Evolutionary conservation across 2,888 invertebrate species (phyloP), one percentile per base, ranked within the genome.

Genomic region (Hetaerina titia): DNA sequence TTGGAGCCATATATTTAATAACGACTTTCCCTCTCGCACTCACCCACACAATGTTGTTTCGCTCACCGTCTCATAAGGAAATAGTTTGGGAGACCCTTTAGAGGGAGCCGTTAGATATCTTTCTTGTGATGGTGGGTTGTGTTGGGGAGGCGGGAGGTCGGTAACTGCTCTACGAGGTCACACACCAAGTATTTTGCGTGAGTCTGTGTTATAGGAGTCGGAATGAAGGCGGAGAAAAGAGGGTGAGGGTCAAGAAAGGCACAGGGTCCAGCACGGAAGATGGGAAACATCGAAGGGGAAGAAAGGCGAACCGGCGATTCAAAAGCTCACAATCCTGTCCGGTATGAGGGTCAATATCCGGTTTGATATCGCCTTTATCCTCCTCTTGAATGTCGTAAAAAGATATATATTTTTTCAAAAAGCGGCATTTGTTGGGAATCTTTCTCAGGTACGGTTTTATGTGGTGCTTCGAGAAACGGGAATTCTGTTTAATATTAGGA

Each of bases 331-430:
- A 89, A 89, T 89, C 31, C 64, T 64, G 56, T 90, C 90, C 11
- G 92, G 25, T 56, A 92, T 56, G 92, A 63, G 89, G 74, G 92
- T 56, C 92, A 92, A 92, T 92, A 92, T 92, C 92, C 92, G 22
- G 64, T 92, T 92, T 92, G 92, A 92, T 92, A 92, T 56, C 64
- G 90, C 92, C n/a, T 81, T 81, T 81, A 81, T 81, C 31, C 81
- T 81, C 31, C 31, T 74, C 56, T n/a, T 13, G 69, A 45, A 69
- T 92, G 74, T 56, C 92, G 45, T 92, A 74, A 69, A 69, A 74
- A 69, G 22, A 9, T 92, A 22, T 74, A 60, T 90, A 45, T 45
- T 45, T 81, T 81, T 81, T 19, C 31, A n/a, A 31, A 90, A 90
- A 90, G 63, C 60, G 63, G 63, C 63, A 90, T 60, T 63, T 63